A percentile compares a stretch with the other conserved stretches of the same genome.
These are phyloP conservation scores for Drosophila pectinifera DNA, from an alignment of 1,140 invertebrate genomes.

Conservation along the genomic window DNA sequence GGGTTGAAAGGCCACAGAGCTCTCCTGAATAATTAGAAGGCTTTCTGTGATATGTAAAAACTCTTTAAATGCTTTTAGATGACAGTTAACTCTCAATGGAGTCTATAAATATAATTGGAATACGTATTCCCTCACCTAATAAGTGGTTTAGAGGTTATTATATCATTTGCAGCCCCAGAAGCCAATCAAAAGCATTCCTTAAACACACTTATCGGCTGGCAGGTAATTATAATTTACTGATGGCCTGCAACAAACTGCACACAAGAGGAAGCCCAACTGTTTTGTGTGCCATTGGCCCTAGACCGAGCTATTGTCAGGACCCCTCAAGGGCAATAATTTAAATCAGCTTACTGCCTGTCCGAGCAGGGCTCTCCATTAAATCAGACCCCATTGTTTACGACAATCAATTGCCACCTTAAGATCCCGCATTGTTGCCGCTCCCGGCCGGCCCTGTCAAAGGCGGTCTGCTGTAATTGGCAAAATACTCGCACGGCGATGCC, in stretches of 20 bases:
- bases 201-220: constrained; percentile 3
- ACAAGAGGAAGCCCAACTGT: constrained; percentile 2
- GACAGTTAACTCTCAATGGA: no score
- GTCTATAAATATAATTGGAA: no score
- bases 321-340: constrained; percentile 35
- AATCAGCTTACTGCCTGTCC: constrained; percentile 38
- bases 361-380: constrained; percentile 58
- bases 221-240: constrained; percentile 28
- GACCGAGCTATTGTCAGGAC: constrained; percentile 15
- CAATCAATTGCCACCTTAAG: constrained; percentile 76
- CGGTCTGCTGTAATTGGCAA: constrained; percentile 68
- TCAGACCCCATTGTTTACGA: constrained; percentile 58
- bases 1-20: not conserved
- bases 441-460: constrained; percentile 36
- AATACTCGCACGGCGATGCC: constrained; percentile 54
- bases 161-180: not conserved
- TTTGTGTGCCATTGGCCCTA: constrained; percentile 5
- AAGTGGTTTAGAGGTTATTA: no score
- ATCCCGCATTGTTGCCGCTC: constrained; percentile 19
- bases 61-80: not conserved
- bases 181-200: not conserved
- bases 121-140: not conserved
- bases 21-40: constrained; percentile 1
- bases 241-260: constrained; percentile 9
- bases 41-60: no score